Evolutionary conservation across 2,797 vertebrate genomes (phyloP), one percentile per base, ranked within the genome.

Genomic region (Novumbra hubbsi): DNA sequence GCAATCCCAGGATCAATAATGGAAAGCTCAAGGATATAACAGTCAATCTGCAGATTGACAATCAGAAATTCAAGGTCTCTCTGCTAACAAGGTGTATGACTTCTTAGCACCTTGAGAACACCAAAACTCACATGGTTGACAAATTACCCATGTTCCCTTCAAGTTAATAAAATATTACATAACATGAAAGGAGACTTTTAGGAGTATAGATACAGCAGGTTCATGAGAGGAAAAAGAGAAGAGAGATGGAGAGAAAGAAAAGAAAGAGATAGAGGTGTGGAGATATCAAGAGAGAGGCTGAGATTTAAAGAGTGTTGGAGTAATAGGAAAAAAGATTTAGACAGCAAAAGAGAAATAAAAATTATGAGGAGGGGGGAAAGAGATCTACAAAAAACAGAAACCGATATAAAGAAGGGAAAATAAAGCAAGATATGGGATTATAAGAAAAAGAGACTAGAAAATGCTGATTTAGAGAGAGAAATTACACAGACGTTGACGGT

Each of bases 61-160:
- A 49, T 11, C 5, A 14, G 32, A 5, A 21, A 6, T 14, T 30
- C 34, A n/a, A 71, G 70, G 24, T 49, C 21, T 21, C 9, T 65
- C 63, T 34, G 9, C 28, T 24, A 5, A 60, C 55, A 60, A 60
- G 55, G 21, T 60, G 9, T 60, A 60, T 27, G 55, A 6, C 21
- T 60, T 70, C 48, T 30, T 50, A 19, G n/a, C 28, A n/a, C 9
- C 48, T 30, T 27, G 68, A 70, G 27, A 15, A 30, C 12, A 34
- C 38, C 32, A 12, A 7, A 19, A 38, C 30, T 83, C 78, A 82
- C 79, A 83, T 82, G 68, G 73, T 9, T 69, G 72, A 28, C 86
- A 67, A 77, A 81, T 68, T 72, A 69, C 85, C 80, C 81, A 70
- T 78, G 73, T 75, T 70, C 38, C 73, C 75, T 82, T 68, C 48